Percentiles rank a stretch among this genome's conserved stretches.
phyloP scores from a whole-genome alignment of 92 coral and sea anemone species.

The Parazoanthus darwini region DNA sequence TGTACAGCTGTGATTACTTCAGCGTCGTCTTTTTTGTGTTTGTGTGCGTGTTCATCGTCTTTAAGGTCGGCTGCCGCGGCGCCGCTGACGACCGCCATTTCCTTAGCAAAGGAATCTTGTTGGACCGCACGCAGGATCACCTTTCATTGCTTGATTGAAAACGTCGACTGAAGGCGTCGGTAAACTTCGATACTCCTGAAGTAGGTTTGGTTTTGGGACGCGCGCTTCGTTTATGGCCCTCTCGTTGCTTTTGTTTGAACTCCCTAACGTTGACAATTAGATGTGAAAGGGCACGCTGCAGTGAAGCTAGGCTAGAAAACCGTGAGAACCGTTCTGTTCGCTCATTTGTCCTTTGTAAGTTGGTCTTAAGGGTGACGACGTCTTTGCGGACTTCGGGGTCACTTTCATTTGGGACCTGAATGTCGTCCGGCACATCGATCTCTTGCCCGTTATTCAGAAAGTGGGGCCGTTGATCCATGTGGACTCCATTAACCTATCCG shows the following conservation, averaged over 20 bases:
- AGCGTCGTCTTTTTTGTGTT: neutral
- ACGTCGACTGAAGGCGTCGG: neutral
- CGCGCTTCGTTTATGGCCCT: neutral
- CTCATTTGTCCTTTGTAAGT: too few relatives aligned
- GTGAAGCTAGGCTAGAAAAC: too few relatives aligned
- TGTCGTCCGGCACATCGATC: too few relatives aligned
- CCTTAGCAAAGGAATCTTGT: conserved; percentile 14
- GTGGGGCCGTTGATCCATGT: too few relatives aligned
- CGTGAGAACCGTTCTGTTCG: too few relatives aligned
- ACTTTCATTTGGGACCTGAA: too few relatives aligned
- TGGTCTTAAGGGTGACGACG: too few relatives aligned
- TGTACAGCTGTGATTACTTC: conserved; percentile 21
- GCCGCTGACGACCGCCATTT: conserved; percentile 3
- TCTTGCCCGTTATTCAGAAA: too few relatives aligned
- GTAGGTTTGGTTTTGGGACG: neutral
- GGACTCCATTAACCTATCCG: too few relatives aligned
- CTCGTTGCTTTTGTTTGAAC: neutral
- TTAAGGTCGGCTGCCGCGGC: conserved; percentile 3
- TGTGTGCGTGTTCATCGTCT: conserved; percentile 4
- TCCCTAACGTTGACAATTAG: too few relatives aligned
- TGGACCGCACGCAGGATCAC: conserved; percentile 5
- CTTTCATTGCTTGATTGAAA: conserved; percentile 4
- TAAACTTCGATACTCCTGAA: neutral
- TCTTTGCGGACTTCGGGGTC: too few relatives aligned
- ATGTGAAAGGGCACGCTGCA: too few relatives aligned